These are phyloP conservation scores for Propsilocerus akamusi DNA, from an alignment of 1,140 invertebrate species.

Conservation along the genomic window DNA sequence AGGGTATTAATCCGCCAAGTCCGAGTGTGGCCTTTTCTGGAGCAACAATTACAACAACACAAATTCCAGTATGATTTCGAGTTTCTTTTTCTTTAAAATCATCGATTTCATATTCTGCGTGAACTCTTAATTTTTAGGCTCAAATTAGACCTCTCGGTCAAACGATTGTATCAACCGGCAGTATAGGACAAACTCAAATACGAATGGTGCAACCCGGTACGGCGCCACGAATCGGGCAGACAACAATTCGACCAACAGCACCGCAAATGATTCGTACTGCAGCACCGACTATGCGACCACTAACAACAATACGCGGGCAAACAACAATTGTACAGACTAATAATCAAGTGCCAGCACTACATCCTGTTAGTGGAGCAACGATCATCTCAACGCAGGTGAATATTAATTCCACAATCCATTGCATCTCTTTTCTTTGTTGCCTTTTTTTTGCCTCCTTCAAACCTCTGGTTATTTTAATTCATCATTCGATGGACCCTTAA, in stretches of 20 bases:
- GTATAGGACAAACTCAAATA: slow-evolving; percentile 31
- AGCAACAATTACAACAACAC: slow-evolving; percentile 18
- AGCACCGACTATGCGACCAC: slow-evolving; percentile 27
- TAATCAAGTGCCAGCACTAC: slow-evolving; percentile 15
- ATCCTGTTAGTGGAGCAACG: slow-evolving; percentile 17
- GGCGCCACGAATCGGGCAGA: slow-evolving; percentile 7
- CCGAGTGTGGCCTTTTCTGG: slow-evolving; percentile 37
- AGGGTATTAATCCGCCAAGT: slow-evolving; percentile 81
- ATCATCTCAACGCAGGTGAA: slow-evolving; percentile 3
- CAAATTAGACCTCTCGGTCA: slow-evolving; percentile 24
- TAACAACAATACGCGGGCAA: slow-evolving; percentile 25
- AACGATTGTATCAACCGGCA: slow-evolving; percentile 14
- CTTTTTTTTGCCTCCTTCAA: too few relatives aligned
- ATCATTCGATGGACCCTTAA: too few relatives aligned
- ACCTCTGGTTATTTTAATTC: too few relatives aligned
- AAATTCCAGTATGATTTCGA: slow-evolving; percentile 14
- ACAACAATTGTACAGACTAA: slow-evolving; percentile 17
- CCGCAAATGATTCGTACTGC: slow-evolving; percentile 26
- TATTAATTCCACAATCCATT: too few relatives aligned
- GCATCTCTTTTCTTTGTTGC: too few relatives aligned
- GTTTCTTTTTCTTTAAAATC: slow-evolving; percentile 5
- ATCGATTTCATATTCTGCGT: neutral
- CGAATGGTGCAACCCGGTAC: slow-evolving; percentile 34
- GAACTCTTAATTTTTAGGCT: slow-evolving; percentile 12
- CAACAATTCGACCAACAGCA: slow-evolving; percentile 12